Evolutionary conservation across 2,888 invertebrate species (phyloP).

Genomic region (Druceiella hillmani): DNA sequence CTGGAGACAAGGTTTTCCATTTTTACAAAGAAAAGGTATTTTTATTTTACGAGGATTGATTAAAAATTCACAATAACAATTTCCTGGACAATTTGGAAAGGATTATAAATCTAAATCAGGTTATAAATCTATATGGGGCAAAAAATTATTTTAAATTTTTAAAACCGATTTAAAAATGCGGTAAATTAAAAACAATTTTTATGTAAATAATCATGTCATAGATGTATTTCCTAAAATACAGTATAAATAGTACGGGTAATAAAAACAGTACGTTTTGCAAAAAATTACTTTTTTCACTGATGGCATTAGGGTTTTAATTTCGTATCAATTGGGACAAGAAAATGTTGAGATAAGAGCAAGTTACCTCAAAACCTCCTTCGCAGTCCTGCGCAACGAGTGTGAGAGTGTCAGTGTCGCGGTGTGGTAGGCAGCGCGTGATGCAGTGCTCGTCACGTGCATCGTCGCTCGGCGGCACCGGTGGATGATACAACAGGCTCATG

Average conservation of each 20-base stretch:
- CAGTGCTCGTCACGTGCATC: constrained; percentile 37
- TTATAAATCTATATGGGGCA: too few species aligned
- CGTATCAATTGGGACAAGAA: neutral
- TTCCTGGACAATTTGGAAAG: too few species aligned
- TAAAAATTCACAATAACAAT: too few species aligned
- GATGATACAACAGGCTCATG: constrained; percentile 68
- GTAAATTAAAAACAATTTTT: too few species aligned
- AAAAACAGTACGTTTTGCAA: neutral
- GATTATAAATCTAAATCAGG: too few species aligned
- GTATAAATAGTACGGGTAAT: neutral
- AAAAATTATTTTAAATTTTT: too few species aligned
- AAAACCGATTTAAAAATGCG: too few species aligned
- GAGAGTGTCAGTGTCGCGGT: constrained; percentile 71
- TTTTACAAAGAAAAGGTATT: too few species aligned
- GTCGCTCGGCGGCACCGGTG: constrained; percentile 58
- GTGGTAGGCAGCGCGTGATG: constrained; percentile 63
- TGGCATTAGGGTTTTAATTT: neutral
- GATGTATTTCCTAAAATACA: neutral
- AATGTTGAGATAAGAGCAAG: neutral
- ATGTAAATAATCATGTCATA: too few species aligned
- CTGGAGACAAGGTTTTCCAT: too few species aligned
- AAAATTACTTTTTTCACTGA: neutral
- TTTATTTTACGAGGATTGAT: too few species aligned
- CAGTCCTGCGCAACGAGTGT: constrained; percentile 69
- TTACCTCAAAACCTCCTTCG: constrained; percentile 67